A percentile compares a stretch with the other conserved stretches of the same genome.
phyloP scores from a whole-genome alignment of 2,888 invertebrate genomes.

The Ametastegia equiseti region DNA sequence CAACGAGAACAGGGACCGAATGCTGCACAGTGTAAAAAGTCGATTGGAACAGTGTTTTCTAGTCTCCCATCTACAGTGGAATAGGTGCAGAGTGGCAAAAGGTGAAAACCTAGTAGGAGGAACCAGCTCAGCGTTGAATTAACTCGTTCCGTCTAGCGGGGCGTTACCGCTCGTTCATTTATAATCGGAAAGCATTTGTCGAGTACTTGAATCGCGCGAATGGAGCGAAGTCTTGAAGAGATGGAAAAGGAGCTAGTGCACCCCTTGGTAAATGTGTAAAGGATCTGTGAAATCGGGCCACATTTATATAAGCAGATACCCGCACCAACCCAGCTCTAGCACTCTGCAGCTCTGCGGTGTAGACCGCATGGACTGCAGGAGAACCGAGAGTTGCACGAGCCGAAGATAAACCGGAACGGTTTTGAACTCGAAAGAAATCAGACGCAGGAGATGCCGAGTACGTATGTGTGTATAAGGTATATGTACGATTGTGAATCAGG shows the following conservation, averaged over 20 bases:
- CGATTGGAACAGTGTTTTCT: conserved; percentile 47
- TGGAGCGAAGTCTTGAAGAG: no score
- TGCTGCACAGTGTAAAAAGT: conserved; percentile 36
- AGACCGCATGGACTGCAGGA: no score
- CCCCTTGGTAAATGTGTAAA: conserved; percentile 1
- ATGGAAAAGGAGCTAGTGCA: not conserved
- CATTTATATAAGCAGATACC: not conserved
- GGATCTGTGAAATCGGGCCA: conserved; percentile 25
- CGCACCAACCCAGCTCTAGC: not conserved
- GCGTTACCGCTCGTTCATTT: conserved; percentile 38
- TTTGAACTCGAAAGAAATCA: conserved; percentile 35
- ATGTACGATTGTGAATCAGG: no score
- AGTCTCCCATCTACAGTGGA: not conserved
- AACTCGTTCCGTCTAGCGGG: conserved; percentile 32
- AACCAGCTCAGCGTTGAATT: conserved; percentile 37
- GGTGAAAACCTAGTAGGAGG: conserved; percentile 38
- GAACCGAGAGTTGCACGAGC: conserved; percentile 16
- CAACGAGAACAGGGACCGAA: not conserved
- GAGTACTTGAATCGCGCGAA: not conserved
- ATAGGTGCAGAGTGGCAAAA: conserved; percentile 29
- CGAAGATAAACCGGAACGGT: conserved; percentile 32
- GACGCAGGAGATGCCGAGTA: not conserved
- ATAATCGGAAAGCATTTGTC: conserved; percentile 44
- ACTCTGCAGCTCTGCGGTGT: not conserved
- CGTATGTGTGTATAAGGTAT: no score